Evolutionary conservation across 2,113 vertebrate species (phyloP).

Genomic region (Chionis minor): DNA sequence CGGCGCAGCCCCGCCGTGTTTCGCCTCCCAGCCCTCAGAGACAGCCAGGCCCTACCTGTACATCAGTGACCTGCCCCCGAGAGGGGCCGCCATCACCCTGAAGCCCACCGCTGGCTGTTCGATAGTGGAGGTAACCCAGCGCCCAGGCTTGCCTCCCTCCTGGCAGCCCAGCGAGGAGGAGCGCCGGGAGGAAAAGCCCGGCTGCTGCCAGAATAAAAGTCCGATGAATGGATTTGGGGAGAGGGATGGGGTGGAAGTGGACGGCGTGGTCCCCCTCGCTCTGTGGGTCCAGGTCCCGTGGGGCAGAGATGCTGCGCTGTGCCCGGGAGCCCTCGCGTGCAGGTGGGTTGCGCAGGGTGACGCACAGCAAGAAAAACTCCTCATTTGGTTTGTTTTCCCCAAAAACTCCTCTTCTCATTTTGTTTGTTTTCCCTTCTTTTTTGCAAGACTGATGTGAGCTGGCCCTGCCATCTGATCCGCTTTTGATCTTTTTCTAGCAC

Average conservation of each 20-base stretch:
- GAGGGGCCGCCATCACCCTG: background rate
- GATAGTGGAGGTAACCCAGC: fast-evolving
- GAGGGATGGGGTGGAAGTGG: background rate
- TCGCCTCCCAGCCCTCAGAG: background rate
- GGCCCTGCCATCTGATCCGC: background rate
- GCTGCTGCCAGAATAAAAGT: background rate
- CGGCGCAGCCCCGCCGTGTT: fast-evolving
- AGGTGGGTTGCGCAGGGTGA: fast-evolving
- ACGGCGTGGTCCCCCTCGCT: fast-evolving
- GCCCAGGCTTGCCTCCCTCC: background rate
- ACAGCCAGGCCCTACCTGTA: fast-evolving
- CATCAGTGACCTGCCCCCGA: background rate
- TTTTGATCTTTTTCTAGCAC: constrained; percentile 56
- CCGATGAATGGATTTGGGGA: background rate
- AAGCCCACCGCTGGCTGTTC: fast-evolving
- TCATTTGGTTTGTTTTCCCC: constrained; percentile 27
- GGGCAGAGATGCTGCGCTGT: background rate
- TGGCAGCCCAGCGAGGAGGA: background rate
- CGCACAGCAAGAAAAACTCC: background rate
- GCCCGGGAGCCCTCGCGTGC: background rate
- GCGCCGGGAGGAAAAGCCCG: background rate
- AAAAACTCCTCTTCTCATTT: constrained; percentile 2
- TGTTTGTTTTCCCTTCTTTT: constrained; percentile 28
- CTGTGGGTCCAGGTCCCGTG: fast-evolving
- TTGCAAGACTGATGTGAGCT: background rate